Base-by-base conservation (phyloP, 2,888 invertebrate species). In the Eledona agricola region DNA sequence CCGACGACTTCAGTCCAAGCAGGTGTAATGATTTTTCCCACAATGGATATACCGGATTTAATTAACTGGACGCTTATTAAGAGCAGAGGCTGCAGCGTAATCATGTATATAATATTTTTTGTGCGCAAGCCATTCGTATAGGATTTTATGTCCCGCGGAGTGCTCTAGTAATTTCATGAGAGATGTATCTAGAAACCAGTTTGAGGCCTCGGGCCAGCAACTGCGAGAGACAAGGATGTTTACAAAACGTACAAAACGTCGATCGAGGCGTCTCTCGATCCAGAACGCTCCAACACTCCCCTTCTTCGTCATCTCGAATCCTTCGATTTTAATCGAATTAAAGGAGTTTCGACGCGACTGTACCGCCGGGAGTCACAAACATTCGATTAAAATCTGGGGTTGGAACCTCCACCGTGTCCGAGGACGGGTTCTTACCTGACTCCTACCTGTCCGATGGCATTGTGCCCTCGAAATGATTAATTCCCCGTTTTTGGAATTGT, bases 81-180 rank as follows among this genome's bases (percentile, higher is more conserved):
- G 28, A 15, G 11, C n/a, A 1, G 11, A 38, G 7, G n/a, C 16
- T 23, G 34, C 46, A 35, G 35, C 26, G 26, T 34, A 46, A 46
- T 46, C 46, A 34, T 20, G 11, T 28, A n/a, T n/a, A n/a, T n/a
- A n/a, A 12, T 37, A 37, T 37, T 47, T 37, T 47, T 12, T 17
- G 4, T 9, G 28, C 23, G 13, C 25, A 22, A 26, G n/a, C 43
- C 7, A 22, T 25, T 17, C 12, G 46, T 46, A 46, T 23, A 43
- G 10, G 25, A 40, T 40, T 42, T 37, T 28, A 29, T 37, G 31
- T 55, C 57, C 57, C 54, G 53, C 54, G 17, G 57, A 57, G 46
- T 61, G 60, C 60, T 61, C 60, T 54, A 61, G 55, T 61, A 60
- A 58, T 50, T 38, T 58, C 57, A 54, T 55, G 52, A 60, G 50